phyloP scores from a whole-genome alignment of 1,140 invertebrate species.

The Drosophila obscura region DNA sequence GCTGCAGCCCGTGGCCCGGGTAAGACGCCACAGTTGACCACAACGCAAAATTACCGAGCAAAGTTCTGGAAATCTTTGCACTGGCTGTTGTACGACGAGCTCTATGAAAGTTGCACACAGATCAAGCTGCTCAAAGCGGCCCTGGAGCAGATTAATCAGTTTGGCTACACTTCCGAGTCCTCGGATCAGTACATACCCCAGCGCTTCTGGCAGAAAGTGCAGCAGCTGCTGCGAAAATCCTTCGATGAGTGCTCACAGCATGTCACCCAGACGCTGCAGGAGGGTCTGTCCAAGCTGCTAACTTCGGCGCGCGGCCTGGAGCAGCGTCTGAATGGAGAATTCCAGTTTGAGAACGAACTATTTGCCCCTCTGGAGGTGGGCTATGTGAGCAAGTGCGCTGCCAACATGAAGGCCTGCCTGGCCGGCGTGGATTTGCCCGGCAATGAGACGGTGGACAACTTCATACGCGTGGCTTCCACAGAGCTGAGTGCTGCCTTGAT shows the following conservation, averaged over 20 bases:
- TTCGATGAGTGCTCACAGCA: slow-evolving; percentile 76
- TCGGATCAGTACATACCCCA: slow-evolving; percentile 69
- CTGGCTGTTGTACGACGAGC: slow-evolving; percentile 89
- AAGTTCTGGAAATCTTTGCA: slow-evolving; percentile 92
- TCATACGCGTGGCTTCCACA: slow-evolving; percentile 83
- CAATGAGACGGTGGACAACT: slow-evolving; percentile 80
- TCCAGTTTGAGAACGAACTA: slow-evolving; percentile 72
- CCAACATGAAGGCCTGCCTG: slow-evolving; percentile 75
- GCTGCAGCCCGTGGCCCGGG: slow-evolving; percentile 86
- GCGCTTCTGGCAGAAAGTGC: slow-evolving; percentile 71
- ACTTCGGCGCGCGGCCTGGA: slow-evolving; percentile 80
- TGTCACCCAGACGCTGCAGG: slow-evolving; percentile 85
- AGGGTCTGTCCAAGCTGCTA: slow-evolving; percentile 84
- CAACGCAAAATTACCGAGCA: slow-evolving; percentile 89
- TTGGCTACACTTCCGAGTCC: slow-evolving; percentile 58
- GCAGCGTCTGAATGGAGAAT: slow-evolving; percentile 64
- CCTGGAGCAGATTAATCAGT: slow-evolving; percentile 76
- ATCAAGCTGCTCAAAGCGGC: slow-evolving; percentile 84
- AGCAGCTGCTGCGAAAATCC: slow-evolving; percentile 69
- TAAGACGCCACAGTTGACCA: slow-evolving; percentile 87
- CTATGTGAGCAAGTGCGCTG: slow-evolving; percentile 77
- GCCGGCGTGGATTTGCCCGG: slow-evolving; percentile 74
- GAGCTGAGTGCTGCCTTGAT: slow-evolving; percentile 91
- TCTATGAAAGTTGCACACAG: slow-evolving; percentile 89
- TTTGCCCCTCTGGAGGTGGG: slow-evolving; percentile 79